Conservation (phyloP, 2,888 invertebrate genomes). For the Halocaridina rubra region DNA sequence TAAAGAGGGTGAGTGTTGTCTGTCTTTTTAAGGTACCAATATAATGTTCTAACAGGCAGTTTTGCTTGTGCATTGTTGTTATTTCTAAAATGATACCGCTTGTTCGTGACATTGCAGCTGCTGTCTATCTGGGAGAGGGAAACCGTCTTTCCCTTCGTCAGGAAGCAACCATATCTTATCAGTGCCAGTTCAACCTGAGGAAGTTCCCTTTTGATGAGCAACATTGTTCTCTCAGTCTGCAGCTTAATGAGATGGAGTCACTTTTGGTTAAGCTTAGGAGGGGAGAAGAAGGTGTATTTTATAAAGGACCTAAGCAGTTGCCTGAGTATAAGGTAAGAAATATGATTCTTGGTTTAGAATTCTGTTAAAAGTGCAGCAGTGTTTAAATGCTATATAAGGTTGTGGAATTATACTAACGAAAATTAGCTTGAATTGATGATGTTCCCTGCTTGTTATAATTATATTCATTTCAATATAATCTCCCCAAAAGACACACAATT, state of each 20-base stretch:
- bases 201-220: constrained; percentile 26
- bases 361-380: no score
- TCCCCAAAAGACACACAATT: no score
- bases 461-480: no score
- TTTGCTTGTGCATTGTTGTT: no score
- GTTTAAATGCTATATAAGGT: no score
- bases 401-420: no score
- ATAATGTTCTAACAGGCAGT: no score
- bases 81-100: no score
- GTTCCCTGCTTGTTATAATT: no score
- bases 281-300: neutral
- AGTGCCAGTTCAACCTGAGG: constrained; percentile 17
- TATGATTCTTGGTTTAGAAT: neutral
- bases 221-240: neutral
- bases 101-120: no score
- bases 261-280: neutral
- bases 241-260: neutral
- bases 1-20: neutral
- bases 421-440: no score
- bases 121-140: neutral
- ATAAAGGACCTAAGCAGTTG: neutral
- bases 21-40: neutral
- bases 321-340: neutral
- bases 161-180: neutral
- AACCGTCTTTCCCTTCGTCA: neutral